Evolutionary conservation across 1,140 invertebrate genomes (phyloP).

Genomic region (Calosoma granatense): DNA sequence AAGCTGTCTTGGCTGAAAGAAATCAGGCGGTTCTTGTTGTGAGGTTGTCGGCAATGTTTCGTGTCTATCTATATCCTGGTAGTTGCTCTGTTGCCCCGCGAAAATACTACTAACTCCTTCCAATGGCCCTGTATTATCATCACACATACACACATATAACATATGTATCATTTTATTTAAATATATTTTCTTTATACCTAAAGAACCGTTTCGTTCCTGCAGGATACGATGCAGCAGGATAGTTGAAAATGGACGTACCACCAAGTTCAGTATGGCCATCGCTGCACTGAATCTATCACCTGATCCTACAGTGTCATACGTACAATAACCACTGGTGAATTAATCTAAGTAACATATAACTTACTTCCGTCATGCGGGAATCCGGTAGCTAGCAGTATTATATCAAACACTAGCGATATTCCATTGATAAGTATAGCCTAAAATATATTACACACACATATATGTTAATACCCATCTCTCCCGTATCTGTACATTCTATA

Average conservation of each 20-base stretch:
- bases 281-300: slow-evolving; percentile 14
- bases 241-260: slow-evolving; percentile 13
- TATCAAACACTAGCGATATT: slow-evolving; percentile 14
- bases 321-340: no score
- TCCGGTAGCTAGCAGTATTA: slow-evolving; percentile 14
- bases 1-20: no score
- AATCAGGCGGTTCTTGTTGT: no score
- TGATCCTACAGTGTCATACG: background rate
- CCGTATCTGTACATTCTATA: background rate
- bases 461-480: background rate
- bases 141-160: background rate
- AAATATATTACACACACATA: background rate
- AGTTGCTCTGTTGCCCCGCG: slow-evolving; percentile 11
- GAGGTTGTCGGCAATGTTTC: background rate
- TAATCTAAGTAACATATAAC: background rate
- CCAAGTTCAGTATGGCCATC: slow-evolving; percentile 15
- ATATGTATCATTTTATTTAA: background rate
- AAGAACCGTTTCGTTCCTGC: slow-evolving; percentile 13
- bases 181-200: slow-evolving; percentile 6
- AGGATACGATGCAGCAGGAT: slow-evolving; percentile 13
- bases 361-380: slow-evolving; percentile 13
- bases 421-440: slow-evolving; percentile 16
- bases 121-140: slow-evolving; percentile 4
- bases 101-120: slow-evolving; percentile 11
- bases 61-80: slow-evolving; percentile 14